Conservation (phyloP, 2,797 vertebrate genomes). For the Aphelocoma californica region DNA sequence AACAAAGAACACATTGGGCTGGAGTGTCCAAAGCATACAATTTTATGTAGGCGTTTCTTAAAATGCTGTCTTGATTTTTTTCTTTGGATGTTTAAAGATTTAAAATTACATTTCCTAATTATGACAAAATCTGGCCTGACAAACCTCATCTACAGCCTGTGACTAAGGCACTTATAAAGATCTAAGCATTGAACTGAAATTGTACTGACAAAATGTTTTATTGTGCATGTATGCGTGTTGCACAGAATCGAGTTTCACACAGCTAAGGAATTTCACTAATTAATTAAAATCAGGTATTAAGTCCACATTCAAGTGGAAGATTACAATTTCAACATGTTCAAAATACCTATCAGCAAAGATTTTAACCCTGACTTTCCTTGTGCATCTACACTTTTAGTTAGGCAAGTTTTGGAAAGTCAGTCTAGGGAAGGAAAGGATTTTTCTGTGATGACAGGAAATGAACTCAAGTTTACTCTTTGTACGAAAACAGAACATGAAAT, state of each 20-base stretch:
- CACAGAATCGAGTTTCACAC: background rate
- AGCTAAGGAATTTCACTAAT: background rate
- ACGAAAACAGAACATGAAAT: background rate
- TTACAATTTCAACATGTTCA: background rate
- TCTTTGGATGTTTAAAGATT: background rate
- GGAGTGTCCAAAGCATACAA: background rate
- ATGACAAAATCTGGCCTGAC: background rate
- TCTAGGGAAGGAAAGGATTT: background rate
- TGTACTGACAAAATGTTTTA: background rate
- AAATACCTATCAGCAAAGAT: background rate
- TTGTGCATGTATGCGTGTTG: rapidly evolving
- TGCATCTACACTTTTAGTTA: background rate
- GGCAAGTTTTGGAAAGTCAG: background rate
- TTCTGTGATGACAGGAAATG: background rate
- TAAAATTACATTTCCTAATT: background rate
- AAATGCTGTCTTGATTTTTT: background rate
- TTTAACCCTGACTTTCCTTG: background rate
- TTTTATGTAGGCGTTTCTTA: background rate
- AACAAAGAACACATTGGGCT: background rate
- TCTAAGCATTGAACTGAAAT: background rate
- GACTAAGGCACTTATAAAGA: background rate
- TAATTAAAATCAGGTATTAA: background rate
- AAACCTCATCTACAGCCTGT: background rate
- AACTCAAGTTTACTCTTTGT: background rate
- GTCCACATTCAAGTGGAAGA: background rate